These are phyloP conservation scores for Drosophila sechellia DNA, from an alignment of 1,140 invertebrate genomes.

Conservation along the genomic window DNA sequence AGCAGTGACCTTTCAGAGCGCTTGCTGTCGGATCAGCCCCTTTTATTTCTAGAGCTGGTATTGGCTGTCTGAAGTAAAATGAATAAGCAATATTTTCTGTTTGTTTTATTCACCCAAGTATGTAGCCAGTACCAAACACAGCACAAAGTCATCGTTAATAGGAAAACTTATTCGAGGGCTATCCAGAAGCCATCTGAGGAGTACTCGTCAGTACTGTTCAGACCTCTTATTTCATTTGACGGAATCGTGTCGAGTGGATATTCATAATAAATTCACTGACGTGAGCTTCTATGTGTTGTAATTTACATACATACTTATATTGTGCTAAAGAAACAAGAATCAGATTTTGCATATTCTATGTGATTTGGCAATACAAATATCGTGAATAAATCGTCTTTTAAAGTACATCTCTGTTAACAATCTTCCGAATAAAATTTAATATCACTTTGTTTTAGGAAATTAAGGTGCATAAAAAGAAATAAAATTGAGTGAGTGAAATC, in stretches of 20 bases:
- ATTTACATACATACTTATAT: constrained; percentile 78
- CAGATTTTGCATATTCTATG: constrained; percentile 68
- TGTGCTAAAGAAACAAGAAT: constrained; percentile 73
- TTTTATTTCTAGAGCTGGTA: constrained; percentile 39
- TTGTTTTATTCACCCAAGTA: constrained; percentile 79
- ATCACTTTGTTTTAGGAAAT: no score
- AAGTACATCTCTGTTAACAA: constrained; percentile 4
- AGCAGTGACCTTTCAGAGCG: constrained; percentile 22
- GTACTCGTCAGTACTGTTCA: constrained; percentile 85
- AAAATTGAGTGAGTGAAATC: constrained; percentile 24
- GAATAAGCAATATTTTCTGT: constrained; percentile 80
- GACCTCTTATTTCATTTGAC: constrained; percentile 85
- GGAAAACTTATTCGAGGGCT: constrained; percentile 85
- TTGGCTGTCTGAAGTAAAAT: constrained; percentile 61
- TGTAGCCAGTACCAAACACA: constrained; percentile 78
- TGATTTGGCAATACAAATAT: constrained; percentile 65
- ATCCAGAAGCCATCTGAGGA: constrained; percentile 85
- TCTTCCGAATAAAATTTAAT: neutral
- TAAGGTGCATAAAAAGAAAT: neutral
- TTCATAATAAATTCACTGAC: constrained; percentile 85
- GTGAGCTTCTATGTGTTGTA: constrained; percentile 83
- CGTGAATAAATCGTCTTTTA: constrained; percentile 24
- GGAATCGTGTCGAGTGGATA: constrained; percentile 85
- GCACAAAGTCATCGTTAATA: constrained; percentile 82
- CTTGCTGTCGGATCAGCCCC: constrained; percentile 44